Evolutionary conservation across 2,888 invertebrate genomes (phyloP), one percentile per base, ranked within the genome.

Genomic region (Apodemia mormo): DNA sequence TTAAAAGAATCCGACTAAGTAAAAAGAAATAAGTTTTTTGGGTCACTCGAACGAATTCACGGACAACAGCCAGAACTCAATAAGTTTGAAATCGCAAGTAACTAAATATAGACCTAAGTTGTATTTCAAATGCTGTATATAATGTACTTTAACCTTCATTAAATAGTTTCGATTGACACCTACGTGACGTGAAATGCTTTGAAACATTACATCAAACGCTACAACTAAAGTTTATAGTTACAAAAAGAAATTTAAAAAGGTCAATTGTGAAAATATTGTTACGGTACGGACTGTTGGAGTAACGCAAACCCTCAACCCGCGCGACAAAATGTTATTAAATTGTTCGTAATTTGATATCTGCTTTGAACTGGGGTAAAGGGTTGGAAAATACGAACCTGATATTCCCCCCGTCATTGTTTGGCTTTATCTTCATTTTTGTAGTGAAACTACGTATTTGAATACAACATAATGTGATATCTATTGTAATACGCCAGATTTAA

Each of bases 231-330:
- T 58, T 58, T 58, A 58, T 10, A 58, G 58, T 58, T 58, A 58
- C 58, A 58, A 58, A 54, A 58, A 58, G 58, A 30, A 58, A 58
- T 58, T 58, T 58, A 58, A 58, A 49, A 58, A 58, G 58, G 58
- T 58, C 58, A 30, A 33, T 58, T 58, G 58, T 58, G 30, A 58
- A 30, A 58, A 58, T 10, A 58, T 10, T 58, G 58, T 58, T 58
- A 10, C 10, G 30, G 2, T 30, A 3, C 58, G 58, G 58, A 58
- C 58, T 61, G 10, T 49, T 49, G 10, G 30, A 12, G 10, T 61
- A 61, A 61, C 58, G 33, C 29, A 5, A 33, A 61, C 29, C 33
- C 58, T 61, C 14, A 61, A 61, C 2, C 58, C 14, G 14, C 30
- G 30, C 58, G 29, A 58, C 58, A 30, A 33, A 61, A 33, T 61